phyloP scores from a whole-genome alignment of 2,797 vertebrate genomes.

The Galago senegalensis region DNA sequence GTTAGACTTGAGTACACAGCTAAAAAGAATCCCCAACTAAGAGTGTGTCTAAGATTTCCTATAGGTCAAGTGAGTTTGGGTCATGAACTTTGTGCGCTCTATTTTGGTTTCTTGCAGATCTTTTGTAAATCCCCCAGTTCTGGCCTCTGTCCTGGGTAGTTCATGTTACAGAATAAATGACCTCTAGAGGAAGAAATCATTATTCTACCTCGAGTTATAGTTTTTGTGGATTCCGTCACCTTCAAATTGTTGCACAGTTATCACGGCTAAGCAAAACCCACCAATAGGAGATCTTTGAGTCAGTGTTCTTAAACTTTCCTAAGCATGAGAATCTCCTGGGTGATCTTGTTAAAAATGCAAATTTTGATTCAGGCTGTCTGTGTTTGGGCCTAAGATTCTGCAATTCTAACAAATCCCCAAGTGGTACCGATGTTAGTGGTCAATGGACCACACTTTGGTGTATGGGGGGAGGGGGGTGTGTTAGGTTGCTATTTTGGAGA shows the following conservation, averaged over 20 bases:
- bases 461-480: too few species aligned
- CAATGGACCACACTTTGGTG: background rate
- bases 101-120: background rate
- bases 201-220: background rate
- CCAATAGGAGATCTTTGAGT: background rate
- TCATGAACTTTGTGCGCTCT: background rate
- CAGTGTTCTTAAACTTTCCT: background rate
- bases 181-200: background rate
- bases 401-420: background rate
- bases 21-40: background rate
- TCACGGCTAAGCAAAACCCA: background rate
- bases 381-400: background rate
- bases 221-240: background rate
- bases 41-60: background rate
- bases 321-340: background rate
- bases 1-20: background rate
- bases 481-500: background rate
- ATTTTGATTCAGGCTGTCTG: background rate
- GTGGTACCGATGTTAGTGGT: background rate
- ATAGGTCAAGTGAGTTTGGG: background rate
- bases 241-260: slow-evolving; percentile 22
- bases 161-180: background rate
- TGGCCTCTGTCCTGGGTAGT: background rate
- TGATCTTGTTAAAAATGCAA: background rate
- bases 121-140: background rate